These are phyloP conservation scores for Trematomus bernacchii DNA, from an alignment of 2,797 vertebrate species.

Conservation along the genomic window DNA sequence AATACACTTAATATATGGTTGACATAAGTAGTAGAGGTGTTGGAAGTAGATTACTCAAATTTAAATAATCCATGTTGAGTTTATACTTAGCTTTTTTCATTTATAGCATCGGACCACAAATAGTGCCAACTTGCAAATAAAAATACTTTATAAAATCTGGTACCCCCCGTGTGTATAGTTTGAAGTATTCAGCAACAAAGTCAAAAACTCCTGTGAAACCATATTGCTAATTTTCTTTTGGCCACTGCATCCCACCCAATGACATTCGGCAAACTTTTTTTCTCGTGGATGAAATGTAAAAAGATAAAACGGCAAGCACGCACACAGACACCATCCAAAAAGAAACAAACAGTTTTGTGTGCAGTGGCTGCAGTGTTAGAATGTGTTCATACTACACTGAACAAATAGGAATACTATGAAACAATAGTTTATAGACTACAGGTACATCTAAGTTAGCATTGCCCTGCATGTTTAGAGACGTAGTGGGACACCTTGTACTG, in stretches of 20 bases:
- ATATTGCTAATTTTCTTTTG: background rate
- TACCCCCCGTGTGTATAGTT: slow-evolving; percentile 1
- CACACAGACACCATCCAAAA: background rate
- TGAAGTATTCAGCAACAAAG: slow-evolving; percentile 22
- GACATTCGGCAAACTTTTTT: background rate
- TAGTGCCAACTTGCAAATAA: background rate
- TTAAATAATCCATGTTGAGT: slow-evolving; percentile 6
- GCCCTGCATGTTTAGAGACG: background rate
- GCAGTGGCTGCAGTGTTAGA: background rate
- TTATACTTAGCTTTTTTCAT: background rate
- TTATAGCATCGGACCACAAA: slow-evolving; percentile 12
- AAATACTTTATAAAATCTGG: slow-evolving; percentile 5
- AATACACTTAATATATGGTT: background rate
- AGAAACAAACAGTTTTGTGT: background rate
- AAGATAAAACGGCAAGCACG: background rate
- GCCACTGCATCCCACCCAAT: background rate
- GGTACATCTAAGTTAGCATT: background rate
- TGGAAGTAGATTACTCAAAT: background rate
- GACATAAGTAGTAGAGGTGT: slow-evolving; percentile 6
- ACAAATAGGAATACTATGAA: background rate
- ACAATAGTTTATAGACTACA: background rate
- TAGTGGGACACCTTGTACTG: background rate
- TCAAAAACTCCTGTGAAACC: background rate
- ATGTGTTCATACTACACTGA: background rate
- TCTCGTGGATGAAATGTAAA: slow-evolving; percentile 1